Base-by-base conservation (phyloP, 2,113 vertebrate genomes). In the Plectropomus leopardus region DNA sequence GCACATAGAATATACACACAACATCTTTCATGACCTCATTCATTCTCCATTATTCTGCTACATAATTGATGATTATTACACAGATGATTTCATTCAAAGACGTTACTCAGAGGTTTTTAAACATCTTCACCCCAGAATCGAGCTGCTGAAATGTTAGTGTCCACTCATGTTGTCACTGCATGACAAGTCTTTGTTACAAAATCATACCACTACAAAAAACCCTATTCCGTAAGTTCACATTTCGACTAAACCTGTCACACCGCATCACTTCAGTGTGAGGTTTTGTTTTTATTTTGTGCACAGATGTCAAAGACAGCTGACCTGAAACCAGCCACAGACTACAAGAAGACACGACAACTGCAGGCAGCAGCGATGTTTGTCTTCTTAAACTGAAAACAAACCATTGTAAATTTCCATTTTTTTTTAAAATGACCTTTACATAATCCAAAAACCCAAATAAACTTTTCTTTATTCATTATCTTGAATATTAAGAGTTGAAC, bases 11-110 rank as follows among this genome's bases (percentile, higher is more conserved):
- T n/a, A 75, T 0, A 60, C 50, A 83, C 71, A 48, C 68, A 87
- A 50, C 21, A 40, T 16, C 57, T 42, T 1, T 19, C 50, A 48
- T 54, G 75, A 57, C 81, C 36, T 67, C 63, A 59, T 36, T 78
- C 76, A 14, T 57, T 61, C 69, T 54, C 36, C 17, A 42, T 65
- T 79, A 76, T 57, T 64, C 64, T 40, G 64, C 65, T 77, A 23
- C 40, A 82, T 60, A 72, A 84, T 32, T 68, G 54, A 73, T 74
- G 48, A 65, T 55, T 51, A 72, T 67, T 30, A 53, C 70, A 77
- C 11, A 51, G 30, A 59, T 72, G 81, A 83, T 44, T 71, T 82
- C 11, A 34, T 78, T 58, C 14, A 23, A 15, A 53, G 69, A 34
- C 1, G 3, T 10, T 54, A 32, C 16, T 59, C 48, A 5, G 48